These are phyloP conservation scores for Lordiphosa clarofinis DNA, from an alignment of 1,140 invertebrate genomes.

Conservation along the genomic window DNA sequence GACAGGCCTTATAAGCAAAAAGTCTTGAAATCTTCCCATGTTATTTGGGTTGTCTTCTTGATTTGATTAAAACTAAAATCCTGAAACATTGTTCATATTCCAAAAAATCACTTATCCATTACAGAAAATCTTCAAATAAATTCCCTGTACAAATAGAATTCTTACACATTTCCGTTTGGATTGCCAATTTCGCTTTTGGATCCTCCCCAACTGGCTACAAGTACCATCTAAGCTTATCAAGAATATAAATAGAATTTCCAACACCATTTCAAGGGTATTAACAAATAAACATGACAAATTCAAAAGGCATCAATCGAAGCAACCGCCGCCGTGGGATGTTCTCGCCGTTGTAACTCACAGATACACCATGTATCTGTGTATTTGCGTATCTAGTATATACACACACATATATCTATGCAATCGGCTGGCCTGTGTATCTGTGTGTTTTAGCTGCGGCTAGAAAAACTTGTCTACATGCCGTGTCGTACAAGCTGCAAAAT, in stretches of 20 bases:
- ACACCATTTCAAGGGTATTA: conserved; percentile 9
- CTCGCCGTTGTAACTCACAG: conserved; percentile 26
- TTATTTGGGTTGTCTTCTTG: too few species aligned
- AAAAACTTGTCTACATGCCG: conserved; percentile 71
- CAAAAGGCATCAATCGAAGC: conserved; percentile 10
- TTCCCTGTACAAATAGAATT: too few species aligned
- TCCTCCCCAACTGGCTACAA: too few species aligned
- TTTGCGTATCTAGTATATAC: conserved; percentile 13
- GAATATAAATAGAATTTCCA: neutral
- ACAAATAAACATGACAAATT: conserved; percentile 8
- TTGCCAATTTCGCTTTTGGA: too few species aligned
- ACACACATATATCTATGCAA: conserved; percentile 10
- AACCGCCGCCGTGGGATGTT: conserved; percentile 9
- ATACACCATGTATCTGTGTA: conserved; percentile 22
- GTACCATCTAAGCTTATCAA: neutral
- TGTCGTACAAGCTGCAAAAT: conserved; percentile 76
- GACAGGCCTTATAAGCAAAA: too few species aligned
- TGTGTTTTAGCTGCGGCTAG: conserved; percentile 12
- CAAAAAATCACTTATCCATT: too few species aligned
- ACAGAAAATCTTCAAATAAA: too few species aligned
- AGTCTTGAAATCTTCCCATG: too few species aligned
- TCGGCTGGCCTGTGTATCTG: conserved; percentile 3
- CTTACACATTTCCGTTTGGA: too few species aligned
- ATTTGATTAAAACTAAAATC: too few species aligned
- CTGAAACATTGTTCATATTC: too few species aligned